A percentile compares a stretch with the other conserved stretches of the same genome.
phyloP scores from a whole-genome alignment of 2,113 vertebrate species.

The Archilochus colubris region DNA sequence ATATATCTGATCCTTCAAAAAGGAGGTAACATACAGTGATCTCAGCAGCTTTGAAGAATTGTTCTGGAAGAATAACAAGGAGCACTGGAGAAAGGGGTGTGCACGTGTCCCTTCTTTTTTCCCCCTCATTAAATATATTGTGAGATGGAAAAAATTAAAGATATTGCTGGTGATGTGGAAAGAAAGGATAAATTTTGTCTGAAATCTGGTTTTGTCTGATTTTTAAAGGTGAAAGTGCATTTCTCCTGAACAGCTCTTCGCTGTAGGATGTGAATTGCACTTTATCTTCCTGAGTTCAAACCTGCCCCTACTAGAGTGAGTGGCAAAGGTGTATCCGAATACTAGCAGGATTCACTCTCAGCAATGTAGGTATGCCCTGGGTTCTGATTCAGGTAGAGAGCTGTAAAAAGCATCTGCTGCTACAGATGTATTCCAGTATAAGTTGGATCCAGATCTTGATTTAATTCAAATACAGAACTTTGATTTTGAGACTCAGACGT shows the following conservation, averaged over 20 bases:
- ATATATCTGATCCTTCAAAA: conserved; percentile 59
- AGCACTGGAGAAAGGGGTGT: not conserved
- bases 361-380: not conserved
- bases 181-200: not conserved
- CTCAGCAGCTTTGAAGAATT: conserved; percentile 62
- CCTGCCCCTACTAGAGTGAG: not conserved
- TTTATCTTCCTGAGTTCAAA: not conserved
- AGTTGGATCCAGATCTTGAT: not conserved
- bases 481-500: not conserved
- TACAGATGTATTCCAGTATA: not conserved
- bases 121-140: not conserved
- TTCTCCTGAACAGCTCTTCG: not conserved
- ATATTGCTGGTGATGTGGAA: not conserved
- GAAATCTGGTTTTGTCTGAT: not conserved
- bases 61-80: conserved; percentile 52
- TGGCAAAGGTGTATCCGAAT: not conserved
- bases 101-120: not conserved
- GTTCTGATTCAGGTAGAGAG: not conserved
- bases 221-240: conserved; percentile 17
- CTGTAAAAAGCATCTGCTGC: not conserved
- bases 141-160: conserved; percentile 8
- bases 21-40: conserved; percentile 44
- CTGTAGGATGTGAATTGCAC: not conserved
- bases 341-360: not conserved
- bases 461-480: not conserved